Conservation (phyloP, 2,888 invertebrate genomes). For the Autographa pulchrina region DNA sequence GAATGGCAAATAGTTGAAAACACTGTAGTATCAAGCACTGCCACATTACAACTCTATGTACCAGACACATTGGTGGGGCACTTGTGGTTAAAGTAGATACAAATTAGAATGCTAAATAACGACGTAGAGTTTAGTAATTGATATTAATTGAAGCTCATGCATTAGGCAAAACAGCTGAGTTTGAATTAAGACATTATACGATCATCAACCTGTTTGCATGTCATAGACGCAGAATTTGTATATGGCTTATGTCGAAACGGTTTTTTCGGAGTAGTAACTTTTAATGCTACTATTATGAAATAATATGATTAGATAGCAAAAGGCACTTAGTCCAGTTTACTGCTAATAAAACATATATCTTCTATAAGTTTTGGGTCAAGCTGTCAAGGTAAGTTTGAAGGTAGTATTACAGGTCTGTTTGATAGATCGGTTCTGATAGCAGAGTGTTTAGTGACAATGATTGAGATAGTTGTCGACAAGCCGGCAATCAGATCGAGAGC, state of each 20-base stretch:
- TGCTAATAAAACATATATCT: slow-evolving; percentile 4
- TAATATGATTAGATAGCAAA: neutral
- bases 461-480: slow-evolving; percentile 29
- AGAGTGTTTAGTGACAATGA: slow-evolving; percentile 14
- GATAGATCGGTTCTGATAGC: slow-evolving; percentile 9
- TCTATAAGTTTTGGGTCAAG: neutral
- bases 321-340: neutral
- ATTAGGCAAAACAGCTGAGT: neutral
- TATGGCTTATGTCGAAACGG: neutral
- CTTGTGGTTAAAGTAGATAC: neutral
- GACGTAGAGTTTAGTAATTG: slow-evolving; percentile 1
- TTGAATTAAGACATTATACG: slow-evolving; percentile 1
- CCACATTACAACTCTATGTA: neutral
- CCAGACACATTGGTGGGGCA: neutral
- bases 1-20: slow-evolving; percentile 6
- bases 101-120: slow-evolving; percentile 1
- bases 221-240: neutral
- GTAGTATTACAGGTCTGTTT: slow-evolving; percentile 14
- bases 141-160: slow-evolving; percentile 4
- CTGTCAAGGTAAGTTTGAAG: slow-evolving; percentile 28
- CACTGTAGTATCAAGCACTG: neutral
- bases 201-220: slow-evolving; percentile 1
- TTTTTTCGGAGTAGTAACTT: neutral
- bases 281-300: neutral
- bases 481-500: slow-evolving; percentile 35